Evolutionary conservation across 2,797 vertebrate species (phyloP), one percentile per base, ranked within the genome.

Genomic region (Rhodeus uyekii): DNA sequence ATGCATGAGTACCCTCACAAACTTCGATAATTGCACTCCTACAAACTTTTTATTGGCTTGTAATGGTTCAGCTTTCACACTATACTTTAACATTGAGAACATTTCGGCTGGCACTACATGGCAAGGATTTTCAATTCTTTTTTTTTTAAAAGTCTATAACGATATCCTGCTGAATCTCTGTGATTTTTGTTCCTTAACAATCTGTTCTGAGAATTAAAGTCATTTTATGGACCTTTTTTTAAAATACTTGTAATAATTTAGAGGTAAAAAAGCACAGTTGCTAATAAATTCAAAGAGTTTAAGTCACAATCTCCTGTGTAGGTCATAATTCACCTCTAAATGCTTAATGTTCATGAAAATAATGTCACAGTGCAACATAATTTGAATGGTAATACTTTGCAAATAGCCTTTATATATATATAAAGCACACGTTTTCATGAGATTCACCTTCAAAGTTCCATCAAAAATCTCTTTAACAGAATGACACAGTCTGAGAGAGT

Each of bases 1-100:
- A 86, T 80, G 32, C 75, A 79, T 8, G 65, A 74, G 5, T 73
- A 34, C 48, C 74, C 84, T 86, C 89, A 90, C 80, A 84, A 87
- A 85, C 83, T 32, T 78, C 82, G 78, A 55, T 72, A 91, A 91
- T 90, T 60, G 90, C 88, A 81, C 90, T 68, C 85, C 89, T 73
- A 76, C 90, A 89, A 88, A 87, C 87, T 77, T 88, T 92, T 92
- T 88, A 93, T 87, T 82, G 83, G 85, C 85, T 84, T 88, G 87
- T 91, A 91, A 93, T 89, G 89, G 89, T 88, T 87, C 85, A 89
- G 86, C 85, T 87, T 90, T 84, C 88, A 90, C 88, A 86, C 78
- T 64, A 79, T 74, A 80, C 79, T 93, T 90, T 89, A 92, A 91
- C 90, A 89, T 85, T 84, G 76, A 90, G 65, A 68, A 85, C 64